Evolutionary conservation across 2,113 vertebrate genomes (phyloP).

Genomic region (Chroicocephalus ridibundus): DNA sequence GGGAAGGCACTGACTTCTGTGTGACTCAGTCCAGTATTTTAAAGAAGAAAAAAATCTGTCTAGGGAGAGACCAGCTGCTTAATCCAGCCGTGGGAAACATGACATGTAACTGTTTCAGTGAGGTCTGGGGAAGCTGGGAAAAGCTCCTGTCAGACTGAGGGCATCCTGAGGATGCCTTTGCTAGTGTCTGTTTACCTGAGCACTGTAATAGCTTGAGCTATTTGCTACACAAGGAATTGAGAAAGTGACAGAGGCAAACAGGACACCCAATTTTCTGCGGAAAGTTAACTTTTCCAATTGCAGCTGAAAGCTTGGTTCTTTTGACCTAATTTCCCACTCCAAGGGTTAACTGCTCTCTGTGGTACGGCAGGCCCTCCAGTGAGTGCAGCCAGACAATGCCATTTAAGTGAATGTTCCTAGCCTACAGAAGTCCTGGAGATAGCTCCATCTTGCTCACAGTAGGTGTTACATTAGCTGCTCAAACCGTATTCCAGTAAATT

Average conservation of each 20-base stretch:
- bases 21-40: background rate
- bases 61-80: background rate
- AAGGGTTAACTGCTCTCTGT: slow-evolving; percentile 54
- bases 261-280: slow-evolving; percentile 30
- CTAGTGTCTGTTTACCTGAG: background rate
- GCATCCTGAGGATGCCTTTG: background rate
- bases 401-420: slow-evolving; percentile 64
- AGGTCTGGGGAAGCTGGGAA: background rate
- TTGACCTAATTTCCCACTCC: slow-evolving; percentile 72
- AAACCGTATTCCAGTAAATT: slow-evolving; percentile 81
- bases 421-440: slow-evolving; percentile 66
- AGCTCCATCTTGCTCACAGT: slow-evolving; percentile 76
- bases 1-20: background rate
- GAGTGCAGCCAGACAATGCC: slow-evolving; percentile 64
- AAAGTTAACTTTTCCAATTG: slow-evolving; percentile 71
- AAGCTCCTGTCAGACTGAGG: background rate
- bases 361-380: slow-evolving; percentile 35
- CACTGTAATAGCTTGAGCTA: background rate
- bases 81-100: background rate
- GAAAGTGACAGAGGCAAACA: slow-evolving; percentile 15
- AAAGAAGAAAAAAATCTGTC: background rate
- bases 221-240: background rate
- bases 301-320: slow-evolving; percentile 39
- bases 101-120: background rate
- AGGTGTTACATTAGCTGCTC: slow-evolving; percentile 77